Base-by-base conservation (phyloP, 2,113 vertebrate species). In the Sinocyclocheilus anophthalmus region DNA sequence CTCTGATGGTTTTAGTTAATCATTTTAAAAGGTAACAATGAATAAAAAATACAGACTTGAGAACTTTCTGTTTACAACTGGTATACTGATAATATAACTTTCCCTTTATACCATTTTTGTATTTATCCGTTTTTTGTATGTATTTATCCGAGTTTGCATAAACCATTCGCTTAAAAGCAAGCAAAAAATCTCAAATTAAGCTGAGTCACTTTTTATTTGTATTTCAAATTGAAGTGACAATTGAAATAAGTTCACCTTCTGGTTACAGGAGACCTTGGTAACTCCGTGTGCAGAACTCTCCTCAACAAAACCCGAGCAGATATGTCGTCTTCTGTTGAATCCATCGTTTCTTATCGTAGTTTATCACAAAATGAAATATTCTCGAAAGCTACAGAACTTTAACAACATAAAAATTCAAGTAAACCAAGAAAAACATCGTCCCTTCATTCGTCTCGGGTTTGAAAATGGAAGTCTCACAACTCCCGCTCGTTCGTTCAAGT, bases 301-400 rank as follows among this genome's bases (percentile, higher is more conserved):
- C 69, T 90, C 75, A 95, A 86, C 57, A 95, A 87, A 12, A 93
- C 33, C 30, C 94, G 92, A 88, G 94, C 86, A 69, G 94, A 93
- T 45, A 93, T 79, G 22, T 95, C 92, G 78, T 90, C 90, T 2
- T 93, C 94, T 3, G 84, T 88, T 0, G 13, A 63, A 78, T 95
- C 94, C 95, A 95, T 95, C 76, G 0, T 3, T 20, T 30, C 42
- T 72, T 10, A n/a, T 50, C 16, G 18, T 33, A 3, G 57, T 81
- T 30, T 69, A 39, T 59, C 53, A 37, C 53, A 12, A 59, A 18
- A 79, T n/a, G 0, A 59, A 26, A 3, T 9, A 16, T 48, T 48
- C 0, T 2, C 39, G 3, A 50, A 9, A 0, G 12, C 39, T 53
- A 8, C 11, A 67, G 39, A 61, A 12, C 8, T 1, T 61, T 8